Evolutionary conservation across 2,797 vertebrate species (phyloP).

Genomic region (Scolopax bukidnonensis): DNA sequence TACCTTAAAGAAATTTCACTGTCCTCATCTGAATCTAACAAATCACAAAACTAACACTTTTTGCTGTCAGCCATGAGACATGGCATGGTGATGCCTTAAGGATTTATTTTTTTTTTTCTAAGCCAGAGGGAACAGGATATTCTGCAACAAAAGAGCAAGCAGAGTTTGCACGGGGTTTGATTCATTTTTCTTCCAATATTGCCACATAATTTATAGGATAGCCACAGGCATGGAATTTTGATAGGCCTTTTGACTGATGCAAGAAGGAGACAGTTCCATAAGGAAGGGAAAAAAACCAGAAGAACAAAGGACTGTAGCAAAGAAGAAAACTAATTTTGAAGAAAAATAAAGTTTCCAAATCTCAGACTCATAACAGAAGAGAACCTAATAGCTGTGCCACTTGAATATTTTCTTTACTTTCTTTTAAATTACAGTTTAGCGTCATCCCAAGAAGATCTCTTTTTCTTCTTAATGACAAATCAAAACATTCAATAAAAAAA

Average conservation of each 20-base stretch:
- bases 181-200: neutral
- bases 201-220: neutral
- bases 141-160: neutral
- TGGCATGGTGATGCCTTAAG: neutral
- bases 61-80: neutral
- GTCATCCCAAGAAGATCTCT: neutral
- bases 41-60: neutral
- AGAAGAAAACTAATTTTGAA: neutral
- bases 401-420: neutral
- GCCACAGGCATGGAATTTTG: constrained; percentile 1
- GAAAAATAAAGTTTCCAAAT: neutral
- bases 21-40: neutral
- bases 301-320: neutral
- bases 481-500: neutral
- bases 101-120: neutral
- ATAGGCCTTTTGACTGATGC: neutral
- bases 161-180: neutral
- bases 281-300: neutral
- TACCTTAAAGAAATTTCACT: neutral
- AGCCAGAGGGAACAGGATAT: neutral
- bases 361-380: neutral
- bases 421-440: neutral
- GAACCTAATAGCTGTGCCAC: neutral
- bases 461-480: neutral
- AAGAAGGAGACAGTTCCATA: neutral